phyloP scores from a whole-genome alignment of 2,888 invertebrate species.

The Liposcelis brunnea region DNA sequence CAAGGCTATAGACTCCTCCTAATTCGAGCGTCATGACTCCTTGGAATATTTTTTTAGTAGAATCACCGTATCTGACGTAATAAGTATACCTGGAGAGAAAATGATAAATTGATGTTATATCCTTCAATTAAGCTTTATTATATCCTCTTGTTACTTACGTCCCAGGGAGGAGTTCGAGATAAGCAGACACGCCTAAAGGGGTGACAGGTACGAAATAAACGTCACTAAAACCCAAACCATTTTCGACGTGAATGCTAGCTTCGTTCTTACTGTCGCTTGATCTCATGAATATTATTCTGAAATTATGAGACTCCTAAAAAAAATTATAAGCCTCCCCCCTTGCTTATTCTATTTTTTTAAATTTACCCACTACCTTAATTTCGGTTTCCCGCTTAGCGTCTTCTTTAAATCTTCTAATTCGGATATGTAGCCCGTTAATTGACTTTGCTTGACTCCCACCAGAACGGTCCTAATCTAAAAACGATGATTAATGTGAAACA shows the following conservation, averaged over 20 bases:
- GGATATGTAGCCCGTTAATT: constrained; percentile 33
- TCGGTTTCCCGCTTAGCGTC: constrained; percentile 41
- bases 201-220: constrained; percentile 36
- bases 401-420: constrained; percentile 39
- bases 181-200: constrained; percentile 36
- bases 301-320: constrained; percentile 1
- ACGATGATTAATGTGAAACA: neutral
- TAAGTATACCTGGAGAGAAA: constrained; percentile 10
- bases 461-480: constrained; percentile 27
- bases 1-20: constrained; percentile 40
- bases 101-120: constrained; percentile 18
- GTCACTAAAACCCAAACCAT: constrained; percentile 26
- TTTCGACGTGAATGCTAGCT: neutral
- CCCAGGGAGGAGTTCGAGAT: constrained; percentile 40
- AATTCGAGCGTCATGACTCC: constrained; percentile 26
- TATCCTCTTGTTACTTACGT: constrained; percentile 25
- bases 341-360: neutral
- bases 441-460: constrained; percentile 24
- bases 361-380: constrained; percentile 32
- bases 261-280: neutral
- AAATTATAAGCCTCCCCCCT: neutral
- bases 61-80: constrained; percentile 7
- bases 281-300: constrained; percentile 9
- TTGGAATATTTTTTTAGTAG: neutral
- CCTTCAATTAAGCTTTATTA: too few relatives aligned